A percentile compares a stretch with the other conserved stretches of the same genome.
Evolutionary conservation across 1,140 invertebrate species (phyloP).

Genomic region (Sinonovacula constricta): DNA sequence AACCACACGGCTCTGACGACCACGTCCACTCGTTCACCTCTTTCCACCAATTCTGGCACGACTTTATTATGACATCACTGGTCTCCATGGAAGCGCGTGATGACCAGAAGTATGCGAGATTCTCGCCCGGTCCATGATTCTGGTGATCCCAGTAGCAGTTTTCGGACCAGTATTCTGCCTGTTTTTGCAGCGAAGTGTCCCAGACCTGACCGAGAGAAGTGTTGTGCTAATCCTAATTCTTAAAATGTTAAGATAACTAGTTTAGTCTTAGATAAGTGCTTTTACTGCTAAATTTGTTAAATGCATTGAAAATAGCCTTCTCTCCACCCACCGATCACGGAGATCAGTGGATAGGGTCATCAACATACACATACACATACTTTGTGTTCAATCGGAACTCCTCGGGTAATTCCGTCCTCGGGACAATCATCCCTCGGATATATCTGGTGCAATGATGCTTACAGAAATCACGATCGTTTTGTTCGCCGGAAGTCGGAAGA

Average conservation of each 20-base stretch:
- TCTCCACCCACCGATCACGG: not conserved
- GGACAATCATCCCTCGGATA: no score
- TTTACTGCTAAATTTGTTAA: no score
- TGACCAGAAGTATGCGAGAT: conserved; percentile 28
- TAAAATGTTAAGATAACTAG: not conserved
- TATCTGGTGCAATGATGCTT: no score
- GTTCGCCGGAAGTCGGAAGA: no score
- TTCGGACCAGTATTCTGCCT: conserved; percentile 40
- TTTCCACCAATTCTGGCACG: conserved; percentile 36
- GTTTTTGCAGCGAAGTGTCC: conserved; percentile 19
- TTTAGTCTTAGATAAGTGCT: not conserved
- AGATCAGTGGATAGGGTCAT: not conserved
- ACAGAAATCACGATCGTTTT: no score
- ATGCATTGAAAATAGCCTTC: no score
- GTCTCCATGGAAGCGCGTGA: not conserved
- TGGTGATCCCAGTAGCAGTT: conserved; percentile 48
- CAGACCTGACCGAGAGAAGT: conserved; percentile 16
- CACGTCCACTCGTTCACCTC: conserved; percentile 38
- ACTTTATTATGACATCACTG: conserved; percentile 17
- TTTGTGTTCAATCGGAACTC: no score
- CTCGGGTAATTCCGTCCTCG: no score
- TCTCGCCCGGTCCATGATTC: conserved; percentile 28
- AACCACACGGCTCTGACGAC: conserved; percentile 33
- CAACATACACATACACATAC: not conserved
- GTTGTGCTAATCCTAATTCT: not conserved